These are phyloP conservation scores for Glaucopsyche alexis DNA, from an alignment of 2,888 invertebrate species.

Conservation along the genomic window DNA sequence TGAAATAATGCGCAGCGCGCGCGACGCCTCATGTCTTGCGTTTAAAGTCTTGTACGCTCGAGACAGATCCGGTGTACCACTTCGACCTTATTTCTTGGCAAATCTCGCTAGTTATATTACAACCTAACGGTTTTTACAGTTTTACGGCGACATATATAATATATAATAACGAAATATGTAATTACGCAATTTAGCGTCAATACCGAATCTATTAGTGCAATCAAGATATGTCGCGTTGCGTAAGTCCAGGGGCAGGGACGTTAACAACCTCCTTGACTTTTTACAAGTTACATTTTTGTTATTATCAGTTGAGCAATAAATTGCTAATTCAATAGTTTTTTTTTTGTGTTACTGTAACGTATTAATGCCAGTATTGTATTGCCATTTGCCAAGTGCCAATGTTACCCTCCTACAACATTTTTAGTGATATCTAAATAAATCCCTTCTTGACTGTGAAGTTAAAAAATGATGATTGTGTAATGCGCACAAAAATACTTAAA, in stretches of 20 bases:
- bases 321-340: neutral
- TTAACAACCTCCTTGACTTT: neutral
- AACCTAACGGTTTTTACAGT: too few relatives aligned
- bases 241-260: neutral
- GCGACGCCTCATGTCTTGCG: neutral
- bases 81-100: too few relatives aligned
- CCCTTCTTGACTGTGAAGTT: neutral
- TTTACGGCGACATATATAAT: too few relatives aligned
- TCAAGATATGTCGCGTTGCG: too few relatives aligned
- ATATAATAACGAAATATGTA: too few relatives aligned
- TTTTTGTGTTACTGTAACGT: neutral
- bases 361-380: slow-evolving; percentile 16
- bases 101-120: too few relatives aligned
- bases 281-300: slow-evolving; percentile 2
- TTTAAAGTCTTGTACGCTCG: neutral
- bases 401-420: neutral
- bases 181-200: too few relatives aligned
- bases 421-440: neutral
- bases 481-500: neutral
- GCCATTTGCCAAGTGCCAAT: slow-evolving; percentile 6
- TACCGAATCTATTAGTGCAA: too few relatives aligned
- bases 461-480: neutral
- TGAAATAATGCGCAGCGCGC: neutral
- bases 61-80: too few relatives aligned
- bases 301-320: slow-evolving; percentile 20